Conservation (phyloP, 2,113 vertebrate genomes). For the Neolamprologus cancellatus region DNA sequence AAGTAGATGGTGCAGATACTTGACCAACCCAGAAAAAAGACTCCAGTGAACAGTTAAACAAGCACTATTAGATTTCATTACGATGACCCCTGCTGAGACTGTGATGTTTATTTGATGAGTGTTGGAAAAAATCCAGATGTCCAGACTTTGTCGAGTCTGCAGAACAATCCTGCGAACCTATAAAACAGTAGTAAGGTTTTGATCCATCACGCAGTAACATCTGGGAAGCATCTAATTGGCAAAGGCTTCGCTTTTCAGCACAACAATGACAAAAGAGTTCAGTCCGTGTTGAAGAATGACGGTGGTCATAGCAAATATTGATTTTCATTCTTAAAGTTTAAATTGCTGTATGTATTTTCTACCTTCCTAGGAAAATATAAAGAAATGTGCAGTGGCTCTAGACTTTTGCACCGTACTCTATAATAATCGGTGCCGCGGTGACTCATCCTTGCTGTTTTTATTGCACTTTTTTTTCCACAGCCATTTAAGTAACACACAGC, state of each 20-base stretch:
- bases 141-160: background rate
- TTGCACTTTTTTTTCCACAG: background rate
- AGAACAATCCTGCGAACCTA: background rate
- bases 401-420: background rate
- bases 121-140: background rate
- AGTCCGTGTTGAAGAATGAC: background rate
- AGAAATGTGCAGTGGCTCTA: background rate
- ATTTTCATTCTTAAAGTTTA: background rate
- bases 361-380: background rate
- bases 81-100: background rate
- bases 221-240: background rate
- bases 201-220: background rate
- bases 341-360: background rate
- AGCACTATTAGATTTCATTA: background rate
- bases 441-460: background rate
- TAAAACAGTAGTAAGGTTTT: background rate
- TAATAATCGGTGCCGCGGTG: accelerated
- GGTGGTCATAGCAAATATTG: background rate
- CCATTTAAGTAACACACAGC: background rate
- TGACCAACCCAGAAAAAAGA: background rate
- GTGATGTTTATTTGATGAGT: background rate
- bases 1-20: background rate
- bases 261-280: background rate
- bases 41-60: background rate
- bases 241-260: background rate